Evolutionary conservation across 2,113 vertebrate genomes (phyloP).

Genomic region (Gymnarchus niloticus): DNA sequence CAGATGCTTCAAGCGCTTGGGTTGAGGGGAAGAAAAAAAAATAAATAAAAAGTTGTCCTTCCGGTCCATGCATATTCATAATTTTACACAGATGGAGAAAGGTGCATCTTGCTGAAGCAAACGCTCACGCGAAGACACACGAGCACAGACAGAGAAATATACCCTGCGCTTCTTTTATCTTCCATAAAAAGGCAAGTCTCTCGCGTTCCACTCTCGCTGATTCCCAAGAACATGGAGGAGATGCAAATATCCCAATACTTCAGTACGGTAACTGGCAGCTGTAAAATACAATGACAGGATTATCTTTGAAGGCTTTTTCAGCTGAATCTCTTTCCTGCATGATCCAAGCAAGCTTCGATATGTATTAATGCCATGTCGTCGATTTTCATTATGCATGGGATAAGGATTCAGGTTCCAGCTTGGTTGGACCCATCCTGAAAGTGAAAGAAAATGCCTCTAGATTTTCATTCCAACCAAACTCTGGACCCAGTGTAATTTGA

Average conservation of each 20-base stretch:
- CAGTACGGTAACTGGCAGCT: conserved; percentile 33
- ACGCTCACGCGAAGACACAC: conserved; percentile 20
- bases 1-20: not conserved
- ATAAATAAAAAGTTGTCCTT: not conserved
- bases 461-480: conserved; percentile 52
- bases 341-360: conserved; percentile 51
- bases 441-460: conserved; percentile 45
- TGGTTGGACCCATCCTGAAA: conserved; percentile 30
- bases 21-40: too few species aligned
- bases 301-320: conserved; percentile 53
- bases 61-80: not conserved
- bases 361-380: conserved; percentile 50
- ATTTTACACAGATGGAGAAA: conserved; percentile 9
- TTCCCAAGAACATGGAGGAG: conserved; percentile 46
- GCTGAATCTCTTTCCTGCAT: conserved; percentile 54
- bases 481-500: conserved; percentile 40
- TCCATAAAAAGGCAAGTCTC: conserved; percentile 38
- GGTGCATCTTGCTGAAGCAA: conserved; percentile 12
- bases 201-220: conserved; percentile 39
- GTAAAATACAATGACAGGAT: conserved; percentile 57
- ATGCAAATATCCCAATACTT: conserved; percentile 43
- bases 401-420: conserved; percentile 46
- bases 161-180: conserved; percentile 43
- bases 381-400: conserved; percentile 41
- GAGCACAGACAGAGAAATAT: conserved; percentile 35